Percentiles rank a stretch among this genome's conserved stretches.
Conservation (phyloP, 2,797 vertebrate genomes). For the Syncerus caffer region DNA sequence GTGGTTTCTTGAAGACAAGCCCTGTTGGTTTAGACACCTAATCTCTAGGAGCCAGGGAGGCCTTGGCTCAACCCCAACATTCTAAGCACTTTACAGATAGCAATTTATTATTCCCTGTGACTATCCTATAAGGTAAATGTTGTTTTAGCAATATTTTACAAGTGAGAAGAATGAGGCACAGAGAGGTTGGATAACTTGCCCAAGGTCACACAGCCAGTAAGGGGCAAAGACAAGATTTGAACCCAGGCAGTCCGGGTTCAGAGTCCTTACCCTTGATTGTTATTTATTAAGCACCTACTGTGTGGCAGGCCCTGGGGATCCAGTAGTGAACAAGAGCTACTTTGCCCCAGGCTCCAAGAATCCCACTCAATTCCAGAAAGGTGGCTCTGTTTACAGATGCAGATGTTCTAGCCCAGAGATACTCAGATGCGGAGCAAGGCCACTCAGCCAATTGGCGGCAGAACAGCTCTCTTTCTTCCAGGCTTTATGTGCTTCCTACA, state of each 20-base stretch:
- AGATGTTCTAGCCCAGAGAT: neutral
- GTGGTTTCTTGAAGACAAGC: neutral
- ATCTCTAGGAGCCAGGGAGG: neutral
- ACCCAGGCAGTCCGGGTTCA: neutral
- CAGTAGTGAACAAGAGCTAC: neutral
- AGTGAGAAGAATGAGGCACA: neutral
- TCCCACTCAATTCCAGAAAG: neutral
- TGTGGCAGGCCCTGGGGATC: neutral
- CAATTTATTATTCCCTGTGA: neutral
- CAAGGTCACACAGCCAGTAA: conserved; percentile 4
- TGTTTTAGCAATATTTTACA: neutral
- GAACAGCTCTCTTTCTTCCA: neutral
- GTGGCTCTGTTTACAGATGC: neutral
- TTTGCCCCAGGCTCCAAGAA: neutral
- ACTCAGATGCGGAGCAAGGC: neutral
- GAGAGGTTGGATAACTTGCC: neutral
- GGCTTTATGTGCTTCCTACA: neutral
- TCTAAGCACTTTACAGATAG: neutral
- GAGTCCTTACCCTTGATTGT: neutral
- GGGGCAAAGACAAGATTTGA: conserved; percentile 18
- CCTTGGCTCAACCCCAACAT: neutral
- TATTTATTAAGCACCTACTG: neutral
- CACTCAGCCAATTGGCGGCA: neutral
- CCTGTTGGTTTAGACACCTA: neutral
- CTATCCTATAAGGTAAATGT: neutral